Conservation (phyloP, 2,797 vertebrate genomes). For the Ciconia nigra region DNA sequence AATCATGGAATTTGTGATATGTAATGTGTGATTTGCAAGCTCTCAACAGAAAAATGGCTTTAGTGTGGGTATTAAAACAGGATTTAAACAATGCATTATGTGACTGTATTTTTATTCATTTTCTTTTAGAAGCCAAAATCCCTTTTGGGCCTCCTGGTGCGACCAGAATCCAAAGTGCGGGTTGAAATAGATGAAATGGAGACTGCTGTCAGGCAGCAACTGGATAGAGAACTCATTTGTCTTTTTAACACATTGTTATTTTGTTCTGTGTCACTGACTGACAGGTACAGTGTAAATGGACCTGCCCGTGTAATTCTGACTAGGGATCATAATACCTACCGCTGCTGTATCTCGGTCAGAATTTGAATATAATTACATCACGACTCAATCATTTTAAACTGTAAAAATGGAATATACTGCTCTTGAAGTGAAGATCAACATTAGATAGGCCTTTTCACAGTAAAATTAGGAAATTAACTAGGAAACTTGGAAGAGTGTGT, state of each 20-base stretch:
- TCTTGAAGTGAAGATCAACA: background rate
- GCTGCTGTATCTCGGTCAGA: background rate
- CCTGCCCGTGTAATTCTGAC: background rate
- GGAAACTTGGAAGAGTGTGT: background rate
- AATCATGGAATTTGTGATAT: background rate
- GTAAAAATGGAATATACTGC: background rate
- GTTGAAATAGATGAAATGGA: slow-evolving; percentile 78
- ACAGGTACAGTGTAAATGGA: slow-evolving; percentile 81
- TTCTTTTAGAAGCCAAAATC: slow-evolving; percentile 74
- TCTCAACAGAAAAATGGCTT: background rate
- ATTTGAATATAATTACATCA: background rate
- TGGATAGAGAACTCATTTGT: slow-evolving; percentile 87
- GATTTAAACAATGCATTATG: background rate
- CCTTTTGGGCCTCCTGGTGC: slow-evolving; percentile 76
- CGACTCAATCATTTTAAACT: background rate
- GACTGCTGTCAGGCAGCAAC: slow-evolving; percentile 82
- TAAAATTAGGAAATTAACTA: background rate
- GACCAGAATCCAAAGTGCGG: slow-evolving; percentile 72
- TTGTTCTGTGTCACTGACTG: slow-evolving; percentile 72
- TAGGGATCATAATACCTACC: background rate
- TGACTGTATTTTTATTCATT: background rate
- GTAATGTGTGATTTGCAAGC: background rate
- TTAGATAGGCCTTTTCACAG: background rate
- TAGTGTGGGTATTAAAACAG: background rate
- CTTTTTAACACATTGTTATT: slow-evolving; percentile 86